phyloP scores from a whole-genome alignment of 2,113 vertebrate species.

The Eulacestoma nigropectus region DNA sequence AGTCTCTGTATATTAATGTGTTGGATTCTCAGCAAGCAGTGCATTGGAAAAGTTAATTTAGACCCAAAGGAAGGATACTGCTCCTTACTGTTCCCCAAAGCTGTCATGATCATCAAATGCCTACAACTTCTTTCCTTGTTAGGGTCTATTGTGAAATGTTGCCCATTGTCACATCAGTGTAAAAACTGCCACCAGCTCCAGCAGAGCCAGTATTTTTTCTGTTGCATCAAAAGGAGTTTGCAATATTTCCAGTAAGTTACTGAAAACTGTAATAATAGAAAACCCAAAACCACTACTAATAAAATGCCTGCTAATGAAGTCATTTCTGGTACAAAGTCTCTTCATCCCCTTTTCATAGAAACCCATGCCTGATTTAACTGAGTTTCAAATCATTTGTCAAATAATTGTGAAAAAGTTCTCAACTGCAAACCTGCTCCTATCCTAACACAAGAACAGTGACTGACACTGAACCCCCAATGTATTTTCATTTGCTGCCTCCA shows the following conservation, averaged over 20 bases:
- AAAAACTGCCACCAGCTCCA: neutral
- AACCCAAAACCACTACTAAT: slow-evolving; percentile 17
- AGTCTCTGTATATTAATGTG: neutral
- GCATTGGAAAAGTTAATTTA: neutral
- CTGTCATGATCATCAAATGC: neutral
- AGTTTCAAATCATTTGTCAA: neutral
- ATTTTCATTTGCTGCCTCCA: neutral
- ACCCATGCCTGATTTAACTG: slow-evolving; percentile 24
- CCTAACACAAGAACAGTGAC: neutral
- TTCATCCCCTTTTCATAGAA: neutral
- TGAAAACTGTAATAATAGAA: neutral
- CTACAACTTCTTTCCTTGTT: neutral
- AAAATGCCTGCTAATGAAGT: slow-evolving; percentile 43
- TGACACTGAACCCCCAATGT: neutral
- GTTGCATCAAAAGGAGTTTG: neutral
- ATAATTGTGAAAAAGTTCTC: neutral
- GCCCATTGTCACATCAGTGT: neutral
- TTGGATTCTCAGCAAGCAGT: neutral
- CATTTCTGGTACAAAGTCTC: neutral
- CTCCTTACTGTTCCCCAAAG: neutral
- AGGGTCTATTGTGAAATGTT: neutral
- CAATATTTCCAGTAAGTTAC: neutral
- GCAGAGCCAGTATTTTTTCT: neutral
- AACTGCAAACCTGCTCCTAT: neutral
- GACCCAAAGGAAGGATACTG: neutral